Evolutionary conservation across 2,113 vertebrate genomes (phyloP).

Genomic region (Thunnus thynnus): DNA sequence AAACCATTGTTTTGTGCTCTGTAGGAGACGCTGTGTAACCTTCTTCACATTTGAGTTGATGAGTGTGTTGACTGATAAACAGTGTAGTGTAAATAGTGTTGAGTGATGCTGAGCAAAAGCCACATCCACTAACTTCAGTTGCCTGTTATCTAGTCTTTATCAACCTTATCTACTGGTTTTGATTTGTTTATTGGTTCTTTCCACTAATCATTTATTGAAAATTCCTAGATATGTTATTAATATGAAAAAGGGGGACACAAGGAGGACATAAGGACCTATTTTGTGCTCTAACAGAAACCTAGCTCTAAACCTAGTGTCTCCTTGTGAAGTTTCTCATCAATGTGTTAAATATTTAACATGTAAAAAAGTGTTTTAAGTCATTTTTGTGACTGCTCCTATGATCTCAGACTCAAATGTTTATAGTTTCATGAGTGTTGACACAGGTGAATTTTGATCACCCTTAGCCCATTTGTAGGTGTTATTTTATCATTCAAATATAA

Average conservation of each 20-base stretch:
- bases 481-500: too few species aligned
- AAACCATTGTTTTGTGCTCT: neutral
- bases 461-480: too few species aligned
- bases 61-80: slow-evolving; percentile 4
- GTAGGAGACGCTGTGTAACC: neutral
- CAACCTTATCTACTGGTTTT: slow-evolving; percentile 42
- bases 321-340: too few species aligned
- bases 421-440: too few species aligned
- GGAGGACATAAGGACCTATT: neutral
- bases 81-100: neutral
- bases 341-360: too few species aligned
- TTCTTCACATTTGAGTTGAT: too few species aligned
- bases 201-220: neutral
- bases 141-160: slow-evolving; percentile 18
- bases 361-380: too few species aligned
- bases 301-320: too few species aligned
- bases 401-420: too few species aligned
- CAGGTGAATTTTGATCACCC: too few species aligned
- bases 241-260: neutral
- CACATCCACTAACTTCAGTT: neutral
- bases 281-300: neutral
- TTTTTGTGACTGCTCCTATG: too few species aligned
- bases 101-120: neutral
- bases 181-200: slow-evolving; percentile 30
- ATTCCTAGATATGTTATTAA: neutral